Base-by-base conservation (phyloP, 2,888 invertebrate genomes). In the Clepsis dumicolana region DNA sequence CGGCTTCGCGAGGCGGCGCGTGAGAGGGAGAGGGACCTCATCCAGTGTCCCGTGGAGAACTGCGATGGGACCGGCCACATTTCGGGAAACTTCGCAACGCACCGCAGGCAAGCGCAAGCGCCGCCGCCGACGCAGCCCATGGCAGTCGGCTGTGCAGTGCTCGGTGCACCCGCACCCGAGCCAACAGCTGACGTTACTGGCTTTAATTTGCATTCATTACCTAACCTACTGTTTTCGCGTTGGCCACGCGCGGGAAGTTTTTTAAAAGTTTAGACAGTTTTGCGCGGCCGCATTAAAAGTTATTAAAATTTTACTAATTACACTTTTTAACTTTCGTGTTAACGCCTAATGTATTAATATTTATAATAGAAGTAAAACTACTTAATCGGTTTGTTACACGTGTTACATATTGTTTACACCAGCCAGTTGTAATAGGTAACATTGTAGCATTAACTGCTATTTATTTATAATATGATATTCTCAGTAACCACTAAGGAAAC, bases 61-160 rank as follows among this genome's bases (percentile, higher is more conserved):
- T 97, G 97, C 94, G 97, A 97, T 94, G 97, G 97, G 81, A 95
- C 96, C 92, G 97, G 97, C 84, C 97, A 98, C 94, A 95, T 97
- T 87, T 97, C 97, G 81, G 97, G 97, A 85, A 97, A 97, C 95
- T 98, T 97, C 95, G 96, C 97, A 80, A 96, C 97, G 78, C 97
- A 98, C 94, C 96, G 97, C 94, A 97, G 96, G 96, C 96, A 96
- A 95, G 96, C 94, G 87, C 29, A 7, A 16, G n/a, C 44, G 44
- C 44, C 44, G 44, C 38, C 41, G 41, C 18, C 16, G 18, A 44
- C 16, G 16, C 7, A 16, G 18, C 8, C 8, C 35, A 12, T 8
- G 35, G 10, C 12, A 8, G 14, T 8, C 41, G 41, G 16, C 41
- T 7, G 4, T 16, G 7, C 41, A n/a, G n/a, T n/a, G n/a, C n/a